Percentiles rank a stretch among this genome's conserved stretches.
phyloP scores from a whole-genome alignment of 2,113 vertebrate species.

The Zootoca vivipara region DNA sequence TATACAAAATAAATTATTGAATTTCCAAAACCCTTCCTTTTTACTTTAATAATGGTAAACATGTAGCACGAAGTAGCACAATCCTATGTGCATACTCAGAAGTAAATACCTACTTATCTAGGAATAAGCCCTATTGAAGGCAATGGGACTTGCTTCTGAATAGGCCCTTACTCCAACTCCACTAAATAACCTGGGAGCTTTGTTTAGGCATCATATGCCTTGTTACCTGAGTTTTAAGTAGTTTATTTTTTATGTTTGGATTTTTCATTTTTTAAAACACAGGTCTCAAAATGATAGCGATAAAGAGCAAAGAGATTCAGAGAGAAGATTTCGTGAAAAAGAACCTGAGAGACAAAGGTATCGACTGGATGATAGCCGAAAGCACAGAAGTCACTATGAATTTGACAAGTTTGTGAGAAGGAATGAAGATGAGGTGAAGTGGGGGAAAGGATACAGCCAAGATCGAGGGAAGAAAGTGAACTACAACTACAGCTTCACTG shows the following conservation, averaged over 20 bases:
- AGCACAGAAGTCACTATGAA: constrained; percentile 87
- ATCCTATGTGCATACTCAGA: neutral
- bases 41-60: neutral
- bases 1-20: neutral
- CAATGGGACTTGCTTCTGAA: neutral
- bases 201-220: neutral
- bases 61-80: too few species aligned
- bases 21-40: neutral
- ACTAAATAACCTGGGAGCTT: neutral
- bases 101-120: neutral
- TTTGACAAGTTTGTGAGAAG: constrained; percentile 88
- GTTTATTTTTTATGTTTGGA: constrained; percentile 48
- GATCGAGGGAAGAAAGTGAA: constrained; percentile 88
- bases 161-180: neutral
- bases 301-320: constrained; percentile 87
- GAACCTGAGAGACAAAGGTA: constrained; percentile 82
- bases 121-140: neutral
- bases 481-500: constrained; percentile 81
- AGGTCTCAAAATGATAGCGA: constrained; percentile 89
- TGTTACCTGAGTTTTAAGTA: constrained; percentile 3
- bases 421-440: constrained; percentile 89
- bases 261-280: constrained; percentile 48
- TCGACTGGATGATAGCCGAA: constrained; percentile 85
- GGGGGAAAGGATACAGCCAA: constrained; percentile 89
- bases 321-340: constrained; percentile 87